phyloP scores from a whole-genome alignment of 2,888 invertebrate species.

The Leucozona laternaria region DNA sequence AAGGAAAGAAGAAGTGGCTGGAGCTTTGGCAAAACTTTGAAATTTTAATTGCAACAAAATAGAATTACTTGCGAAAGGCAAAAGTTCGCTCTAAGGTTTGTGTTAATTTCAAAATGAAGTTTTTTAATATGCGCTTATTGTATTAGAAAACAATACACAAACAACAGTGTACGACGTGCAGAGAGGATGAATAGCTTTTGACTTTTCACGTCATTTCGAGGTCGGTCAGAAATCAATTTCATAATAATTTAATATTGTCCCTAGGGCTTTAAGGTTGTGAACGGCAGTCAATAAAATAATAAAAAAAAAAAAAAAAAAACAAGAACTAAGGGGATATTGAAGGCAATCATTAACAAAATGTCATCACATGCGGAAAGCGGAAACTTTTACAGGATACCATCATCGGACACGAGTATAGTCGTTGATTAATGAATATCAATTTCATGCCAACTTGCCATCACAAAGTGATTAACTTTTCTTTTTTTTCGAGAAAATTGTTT shows the following conservation, averaged over 20 bases:
- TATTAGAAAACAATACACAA: background rate
- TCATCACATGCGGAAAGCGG: background rate
- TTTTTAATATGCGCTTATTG: constrained; percentile 5
- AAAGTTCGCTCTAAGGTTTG: constrained; percentile 9
- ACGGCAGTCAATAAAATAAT: background rate
- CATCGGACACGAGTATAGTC: background rate
- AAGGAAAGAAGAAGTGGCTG: constrained; percentile 19
- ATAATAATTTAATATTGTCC: background rate
- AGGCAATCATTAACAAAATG: background rate
- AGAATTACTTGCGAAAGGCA: background rate
- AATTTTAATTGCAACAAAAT: constrained; percentile 31
- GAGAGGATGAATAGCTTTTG: background rate
- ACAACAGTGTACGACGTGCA: background rate
- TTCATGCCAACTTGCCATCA: constrained; percentile 9
- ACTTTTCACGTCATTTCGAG: background rate
- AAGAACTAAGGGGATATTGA: background rate
- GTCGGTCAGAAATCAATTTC: constrained; percentile 11
- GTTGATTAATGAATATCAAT: constrained; percentile 15
- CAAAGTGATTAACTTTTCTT: constrained; percentile 9
- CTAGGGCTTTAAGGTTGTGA: background rate
- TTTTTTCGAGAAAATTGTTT: background rate
- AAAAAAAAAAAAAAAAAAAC: too few relatives aligned
- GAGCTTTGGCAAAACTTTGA: constrained; percentile 5
- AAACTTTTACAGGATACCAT: background rate
- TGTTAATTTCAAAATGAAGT: constrained; percentile 13